phyloP scores from a whole-genome alignment of 2,113 vertebrate genomes.

The Lagopus leucura region DNA sequence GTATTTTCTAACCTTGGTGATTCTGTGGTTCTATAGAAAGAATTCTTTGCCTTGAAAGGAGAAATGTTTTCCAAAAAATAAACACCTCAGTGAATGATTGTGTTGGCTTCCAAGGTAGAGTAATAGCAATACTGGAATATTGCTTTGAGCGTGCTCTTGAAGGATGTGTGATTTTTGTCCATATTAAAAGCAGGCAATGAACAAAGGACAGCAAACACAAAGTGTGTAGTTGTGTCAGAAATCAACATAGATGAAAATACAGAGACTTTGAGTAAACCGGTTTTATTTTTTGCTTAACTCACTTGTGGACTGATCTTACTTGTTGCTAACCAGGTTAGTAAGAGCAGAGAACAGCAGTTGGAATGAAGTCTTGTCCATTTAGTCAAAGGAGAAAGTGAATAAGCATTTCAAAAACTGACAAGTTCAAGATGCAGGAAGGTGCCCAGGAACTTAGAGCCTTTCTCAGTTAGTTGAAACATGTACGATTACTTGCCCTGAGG shows the following conservation, averaged over 20 bases:
- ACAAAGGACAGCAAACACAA: background rate
- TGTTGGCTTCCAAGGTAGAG: background rate
- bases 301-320: fast-evolving
- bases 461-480: background rate
- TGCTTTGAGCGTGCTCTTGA: background rate
- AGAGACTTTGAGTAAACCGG: background rate
- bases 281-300: background rate
- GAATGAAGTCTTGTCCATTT: background rate
- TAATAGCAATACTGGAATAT: background rate
- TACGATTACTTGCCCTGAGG: background rate
- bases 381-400: background rate
- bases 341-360: background rate
- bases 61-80: background rate
- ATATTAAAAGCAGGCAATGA: background rate
- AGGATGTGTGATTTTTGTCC: background rate
- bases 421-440: background rate
- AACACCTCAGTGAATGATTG: background rate
- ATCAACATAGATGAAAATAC: background rate
- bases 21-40: no score
- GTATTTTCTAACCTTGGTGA: no score
- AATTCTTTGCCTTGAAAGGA: background rate
- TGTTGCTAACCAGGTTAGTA: background rate
- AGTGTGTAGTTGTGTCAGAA: background rate
- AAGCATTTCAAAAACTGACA: background rate
- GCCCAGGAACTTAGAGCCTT: background rate